Evolutionary conservation across 2,113 vertebrate species (phyloP).

Genomic region (Hippopotamus amphibius): DNA sequence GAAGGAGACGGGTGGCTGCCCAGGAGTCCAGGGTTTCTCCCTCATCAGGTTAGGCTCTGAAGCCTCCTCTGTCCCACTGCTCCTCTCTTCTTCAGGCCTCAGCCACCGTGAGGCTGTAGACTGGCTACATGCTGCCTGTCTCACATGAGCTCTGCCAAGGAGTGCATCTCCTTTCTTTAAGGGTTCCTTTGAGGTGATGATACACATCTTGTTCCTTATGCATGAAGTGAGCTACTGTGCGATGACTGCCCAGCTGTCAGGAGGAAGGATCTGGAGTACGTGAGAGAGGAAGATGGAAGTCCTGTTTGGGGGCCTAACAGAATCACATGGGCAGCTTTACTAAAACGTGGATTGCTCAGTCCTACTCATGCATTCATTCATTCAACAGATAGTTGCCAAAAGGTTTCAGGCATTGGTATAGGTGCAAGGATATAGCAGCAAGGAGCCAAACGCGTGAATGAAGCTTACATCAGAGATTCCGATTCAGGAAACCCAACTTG

Average conservation of each 20-base stretch:
- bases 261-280: not conserved
- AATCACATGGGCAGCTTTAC: not conserved
- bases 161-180: not conserved
- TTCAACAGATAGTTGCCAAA: not conserved
- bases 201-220: not conserved
- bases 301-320: not conserved
- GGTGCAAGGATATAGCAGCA: not conserved
- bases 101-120: not conserved
- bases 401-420: not conserved
- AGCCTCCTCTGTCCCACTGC: not conserved
- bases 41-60: not conserved
- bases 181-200: not conserved
- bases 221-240: not conserved
- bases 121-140: not conserved
- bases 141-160: not conserved
- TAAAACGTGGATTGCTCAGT: not conserved
- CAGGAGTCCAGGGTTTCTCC: not conserved
- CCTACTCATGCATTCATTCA: not conserved
- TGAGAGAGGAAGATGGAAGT: not conserved
- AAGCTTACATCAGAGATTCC: not conserved
- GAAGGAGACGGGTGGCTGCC: not conserved
- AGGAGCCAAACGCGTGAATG: not conserved
- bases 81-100: not conserved
- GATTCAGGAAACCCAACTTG: not conserved
- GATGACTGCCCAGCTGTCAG: not conserved